Evolutionary conservation across 35 echinoderm and acorn worm genomes (phyloP).

Genomic region (Hemicentrotus pulcherrimus): DNA sequence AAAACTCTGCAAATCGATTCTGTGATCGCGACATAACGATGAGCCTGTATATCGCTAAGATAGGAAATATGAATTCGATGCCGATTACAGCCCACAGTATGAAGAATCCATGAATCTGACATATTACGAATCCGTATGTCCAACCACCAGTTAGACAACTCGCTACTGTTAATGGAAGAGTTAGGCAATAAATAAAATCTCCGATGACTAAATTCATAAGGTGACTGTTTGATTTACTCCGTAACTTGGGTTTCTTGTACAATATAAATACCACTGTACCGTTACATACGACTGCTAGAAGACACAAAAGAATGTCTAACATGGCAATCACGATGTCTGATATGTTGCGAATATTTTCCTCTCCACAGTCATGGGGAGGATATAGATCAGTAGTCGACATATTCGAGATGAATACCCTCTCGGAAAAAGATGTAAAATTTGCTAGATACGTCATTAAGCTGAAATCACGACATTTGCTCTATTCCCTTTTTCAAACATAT

Average conservation of each 20-base stretch:
- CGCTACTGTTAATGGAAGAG: slow-evolving; percentile 50
- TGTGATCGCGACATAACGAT: slow-evolving; percentile 54
- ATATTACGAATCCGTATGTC: slow-evolving; percentile 47
- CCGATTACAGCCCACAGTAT: slow-evolving; percentile 44
- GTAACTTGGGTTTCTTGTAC: slow-evolving; percentile 58
- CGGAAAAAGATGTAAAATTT: not conserved
- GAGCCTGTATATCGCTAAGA: slow-evolving; percentile 61
- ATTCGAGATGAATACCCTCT: not conserved
- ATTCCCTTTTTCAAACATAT: not conserved
- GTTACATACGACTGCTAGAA: slow-evolving; percentile 51
- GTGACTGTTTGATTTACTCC: slow-evolving; percentile 58
- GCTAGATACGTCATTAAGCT: not conserved
- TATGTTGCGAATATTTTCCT: not conserved
- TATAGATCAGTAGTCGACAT: not conserved
- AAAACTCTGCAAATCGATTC: slow-evolving; percentile 58
- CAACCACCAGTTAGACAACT: slow-evolving; percentile 43
- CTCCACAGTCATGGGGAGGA: not conserved
- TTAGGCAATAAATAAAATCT: slow-evolving; percentile 59
- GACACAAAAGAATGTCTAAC: slow-evolving; percentile 41
- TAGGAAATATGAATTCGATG: slow-evolving; percentile 59
- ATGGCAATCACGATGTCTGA: slow-evolving; percentile 23
- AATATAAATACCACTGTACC: slow-evolving; percentile 49
- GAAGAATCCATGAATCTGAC: slow-evolving; percentile 55
- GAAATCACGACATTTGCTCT: not conserved
- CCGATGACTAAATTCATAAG: slow-evolving; percentile 58